Evolutionary conservation across 2,888 invertebrate species (phyloP).

Genomic region (Rhagophthalmus giganteus): DNA sequence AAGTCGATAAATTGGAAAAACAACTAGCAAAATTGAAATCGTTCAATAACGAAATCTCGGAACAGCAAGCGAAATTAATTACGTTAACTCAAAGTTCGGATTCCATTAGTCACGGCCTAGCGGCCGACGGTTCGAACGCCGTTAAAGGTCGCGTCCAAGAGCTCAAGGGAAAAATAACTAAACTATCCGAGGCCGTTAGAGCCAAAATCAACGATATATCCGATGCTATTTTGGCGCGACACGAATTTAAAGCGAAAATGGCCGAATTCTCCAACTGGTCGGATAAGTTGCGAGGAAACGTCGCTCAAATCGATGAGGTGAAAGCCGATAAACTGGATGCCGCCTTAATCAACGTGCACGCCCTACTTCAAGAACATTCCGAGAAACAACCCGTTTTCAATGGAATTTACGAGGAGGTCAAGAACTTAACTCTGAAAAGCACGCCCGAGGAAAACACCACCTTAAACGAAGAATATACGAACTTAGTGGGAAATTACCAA

Average conservation of each 20-base stretch:
- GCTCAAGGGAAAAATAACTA: slow-evolving; percentile 73
- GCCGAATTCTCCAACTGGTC: slow-evolving; percentile 81
- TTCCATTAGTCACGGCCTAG: slow-evolving; percentile 73
- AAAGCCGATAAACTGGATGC: slow-evolving; percentile 80
- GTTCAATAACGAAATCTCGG: slow-evolving; percentile 81
- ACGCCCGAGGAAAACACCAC: slow-evolving; percentile 74
- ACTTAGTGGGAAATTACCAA: slow-evolving; percentile 77
- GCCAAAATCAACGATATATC: slow-evolving; percentile 78
- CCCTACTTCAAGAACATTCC: slow-evolving; percentile 80
- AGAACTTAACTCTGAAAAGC: slow-evolving; percentile 70
- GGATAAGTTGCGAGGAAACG: slow-evolving; percentile 69
- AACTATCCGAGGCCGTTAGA: slow-evolving; percentile 75
- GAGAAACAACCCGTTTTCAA: slow-evolving; percentile 79
- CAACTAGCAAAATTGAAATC: slow-evolving; percentile 77
- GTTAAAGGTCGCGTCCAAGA: slow-evolving; percentile 73
- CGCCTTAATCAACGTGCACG: slow-evolving; percentile 76
- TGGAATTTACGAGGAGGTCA: slow-evolving; percentile 81
- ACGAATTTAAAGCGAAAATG: slow-evolving; percentile 81
- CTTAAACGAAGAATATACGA: slow-evolving; percentile 74
- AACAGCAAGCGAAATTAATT: slow-evolving; percentile 82
- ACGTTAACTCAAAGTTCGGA: slow-evolving; percentile 79
- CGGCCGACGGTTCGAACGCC: slow-evolving; percentile 74
- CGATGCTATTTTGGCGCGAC: slow-evolving; percentile 77
- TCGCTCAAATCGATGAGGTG: slow-evolving; percentile 79
- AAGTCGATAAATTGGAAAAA: slow-evolving; percentile 74